phyloP scores from a whole-genome alignment of 2,888 invertebrate species.

The Nesidiocoris tenuis region DNA sequence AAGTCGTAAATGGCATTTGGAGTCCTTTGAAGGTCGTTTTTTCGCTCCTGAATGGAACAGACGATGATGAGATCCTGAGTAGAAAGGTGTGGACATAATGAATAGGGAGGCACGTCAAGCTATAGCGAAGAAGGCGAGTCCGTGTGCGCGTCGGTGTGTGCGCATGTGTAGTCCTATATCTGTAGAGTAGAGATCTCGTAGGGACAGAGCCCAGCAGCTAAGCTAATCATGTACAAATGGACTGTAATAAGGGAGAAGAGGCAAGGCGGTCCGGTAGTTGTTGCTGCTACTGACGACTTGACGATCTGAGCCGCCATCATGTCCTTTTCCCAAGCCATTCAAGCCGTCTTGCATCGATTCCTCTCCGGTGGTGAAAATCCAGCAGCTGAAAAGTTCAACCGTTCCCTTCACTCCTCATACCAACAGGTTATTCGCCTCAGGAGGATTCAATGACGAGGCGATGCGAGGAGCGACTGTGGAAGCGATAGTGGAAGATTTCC shows the following conservation, averaged over 20 bases:
- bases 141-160: neutral
- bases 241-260: conserved; percentile 29
- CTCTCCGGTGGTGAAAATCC: neutral
- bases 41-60: neutral
- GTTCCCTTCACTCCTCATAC: conserved; percentile 1
- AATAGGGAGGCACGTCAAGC: neutral
- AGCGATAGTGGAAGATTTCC: conserved; percentile 34
- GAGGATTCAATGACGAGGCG: neutral
- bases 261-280: neutral
- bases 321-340: conserved; percentile 12
- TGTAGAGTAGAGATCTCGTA: neutral
- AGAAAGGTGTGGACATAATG: neutral
- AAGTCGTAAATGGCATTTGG: neutral
- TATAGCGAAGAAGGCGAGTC: neutral
- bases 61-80: neutral
- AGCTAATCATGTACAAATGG: conserved; percentile 44
- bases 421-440: conserved; percentile 34
- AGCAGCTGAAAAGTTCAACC: neutral
- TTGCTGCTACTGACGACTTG: neutral
- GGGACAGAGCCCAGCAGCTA: neutral
- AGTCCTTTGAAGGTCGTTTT: neutral
- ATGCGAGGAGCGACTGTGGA: neutral
- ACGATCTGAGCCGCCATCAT: neutral
- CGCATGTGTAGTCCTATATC: no score
- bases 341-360: conserved; percentile 40